Percentiles rank a stretch among this genome's conserved stretches.
Conservation (phyloP, 2,113 vertebrate genomes). For the Silurus glanis region DNA sequence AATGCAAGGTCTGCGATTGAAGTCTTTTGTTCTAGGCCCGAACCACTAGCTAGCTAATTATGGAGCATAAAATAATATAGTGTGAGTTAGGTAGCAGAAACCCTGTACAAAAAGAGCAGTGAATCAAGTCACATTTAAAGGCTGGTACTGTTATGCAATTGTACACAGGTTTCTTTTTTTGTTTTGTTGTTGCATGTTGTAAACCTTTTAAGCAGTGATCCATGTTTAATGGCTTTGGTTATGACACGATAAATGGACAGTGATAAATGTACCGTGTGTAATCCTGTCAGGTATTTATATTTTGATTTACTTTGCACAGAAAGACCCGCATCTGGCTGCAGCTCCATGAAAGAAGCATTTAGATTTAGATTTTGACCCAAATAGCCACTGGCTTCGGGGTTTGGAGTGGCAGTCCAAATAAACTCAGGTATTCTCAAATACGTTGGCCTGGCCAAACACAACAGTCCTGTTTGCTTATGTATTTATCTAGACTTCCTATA, state of each 20-base stretch:
- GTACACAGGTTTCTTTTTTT: not conserved
- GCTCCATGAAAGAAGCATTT: conserved; percentile 66
- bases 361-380: conserved; percentile 59
- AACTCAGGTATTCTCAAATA: conserved; percentile 76
- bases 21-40: not conserved
- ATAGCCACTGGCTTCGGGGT: conserved; percentile 59
- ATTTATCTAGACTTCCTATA: conserved; percentile 77
- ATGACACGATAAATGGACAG: conserved; percentile 45
- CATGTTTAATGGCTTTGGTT: conserved; percentile 55
- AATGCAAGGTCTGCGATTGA: not conserved
- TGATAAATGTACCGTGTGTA: conserved; percentile 31
- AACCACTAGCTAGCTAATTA: not conserved
- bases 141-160: conserved; percentile 7
- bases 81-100: not conserved
- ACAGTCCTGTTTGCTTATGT: conserved; percentile 74
- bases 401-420: conserved; percentile 73
- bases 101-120: not conserved
- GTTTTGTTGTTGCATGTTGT: not conserved
- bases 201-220: conserved; percentile 55
- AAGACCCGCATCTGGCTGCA: conserved; percentile 58
- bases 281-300: conserved; percentile 46
- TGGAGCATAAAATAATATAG: not conserved
- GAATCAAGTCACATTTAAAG: not conserved
- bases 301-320: conserved; percentile 54
- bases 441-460: conserved; percentile 68